phyloP scores from a whole-genome alignment of 2,113 vertebrate species.

The Osmerus eperlanus region DNA sequence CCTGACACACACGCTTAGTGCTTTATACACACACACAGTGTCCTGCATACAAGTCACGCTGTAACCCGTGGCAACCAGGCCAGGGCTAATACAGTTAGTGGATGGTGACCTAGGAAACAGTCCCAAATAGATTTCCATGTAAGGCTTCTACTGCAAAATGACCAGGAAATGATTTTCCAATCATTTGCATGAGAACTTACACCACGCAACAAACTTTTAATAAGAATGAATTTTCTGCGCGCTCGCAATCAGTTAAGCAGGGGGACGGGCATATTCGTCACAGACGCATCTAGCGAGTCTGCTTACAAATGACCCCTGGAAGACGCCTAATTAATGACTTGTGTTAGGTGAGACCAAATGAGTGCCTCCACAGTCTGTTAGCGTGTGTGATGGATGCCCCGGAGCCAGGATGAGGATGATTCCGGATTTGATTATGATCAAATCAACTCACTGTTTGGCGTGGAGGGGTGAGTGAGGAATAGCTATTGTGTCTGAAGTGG shows the following conservation, averaged over 20 bases:
- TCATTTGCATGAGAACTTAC: not conserved
- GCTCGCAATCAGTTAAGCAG: constrained; percentile 33
- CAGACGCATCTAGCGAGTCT: constrained; percentile 30
- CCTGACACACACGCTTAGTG: not conserved
- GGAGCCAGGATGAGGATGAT: constrained; percentile 19
- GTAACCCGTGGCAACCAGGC: too few relatives aligned
- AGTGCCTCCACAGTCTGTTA: constrained; percentile 62
- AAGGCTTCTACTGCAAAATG: not conserved
- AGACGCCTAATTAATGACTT: constrained; percentile 52
- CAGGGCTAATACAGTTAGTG: too few relatives aligned
- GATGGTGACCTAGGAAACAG: too few relatives aligned
- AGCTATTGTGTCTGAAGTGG: not conserved
- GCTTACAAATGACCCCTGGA: constrained; percentile 51
- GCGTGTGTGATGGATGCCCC: constrained; percentile 53
- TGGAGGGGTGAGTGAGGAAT: not conserved
- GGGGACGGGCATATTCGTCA: constrained; percentile 26
- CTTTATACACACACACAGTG: constrained; percentile 12
- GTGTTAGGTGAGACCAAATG: constrained; percentile 45
- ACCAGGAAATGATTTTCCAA: constrained; percentile 1
- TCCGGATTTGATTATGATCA: not conserved
- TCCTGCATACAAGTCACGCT: too few relatives aligned
- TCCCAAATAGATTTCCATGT: constrained; percentile 1
- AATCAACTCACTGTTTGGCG: not conserved
- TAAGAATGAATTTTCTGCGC: constrained; percentile 43
- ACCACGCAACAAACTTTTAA: constrained; percentile 34